Conservation (phyloP, 2,888 invertebrate genomes). For the Spilarctia lutea region DNA sequence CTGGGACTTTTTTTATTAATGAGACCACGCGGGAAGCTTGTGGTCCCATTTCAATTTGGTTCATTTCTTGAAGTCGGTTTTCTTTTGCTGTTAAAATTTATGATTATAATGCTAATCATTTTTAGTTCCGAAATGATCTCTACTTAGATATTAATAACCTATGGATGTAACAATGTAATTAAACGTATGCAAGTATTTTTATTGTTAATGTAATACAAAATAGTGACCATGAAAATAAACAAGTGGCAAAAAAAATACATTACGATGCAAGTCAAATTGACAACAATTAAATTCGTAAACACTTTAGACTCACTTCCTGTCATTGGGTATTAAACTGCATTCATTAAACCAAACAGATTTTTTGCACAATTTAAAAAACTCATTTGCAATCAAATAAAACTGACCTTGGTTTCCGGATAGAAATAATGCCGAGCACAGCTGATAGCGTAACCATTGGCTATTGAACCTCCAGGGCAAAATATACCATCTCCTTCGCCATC, state of each 20-base stretch:
- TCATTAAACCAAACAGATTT: neutral
- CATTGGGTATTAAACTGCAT: neutral
- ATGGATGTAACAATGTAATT: neutral
- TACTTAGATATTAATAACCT: neutral
- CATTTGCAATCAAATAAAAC: constrained; percentile 34
- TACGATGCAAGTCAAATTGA: neutral
- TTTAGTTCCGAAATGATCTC: neutral
- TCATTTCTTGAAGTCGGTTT: no score
- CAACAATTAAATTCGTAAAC: neutral
- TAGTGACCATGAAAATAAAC: neutral
- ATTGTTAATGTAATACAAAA: neutral
- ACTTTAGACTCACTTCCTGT: constrained; percentile 2
- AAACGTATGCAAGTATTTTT: neutral
- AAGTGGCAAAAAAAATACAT: neutral
- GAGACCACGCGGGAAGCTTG: no score
- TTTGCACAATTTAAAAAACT: neutral
- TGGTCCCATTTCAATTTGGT: no score
- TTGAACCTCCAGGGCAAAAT: constrained; percentile 96
- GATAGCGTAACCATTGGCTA: constrained; percentile 96
- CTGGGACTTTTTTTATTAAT: no score
- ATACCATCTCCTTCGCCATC: constrained; percentile 93
- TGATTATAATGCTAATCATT: no score
- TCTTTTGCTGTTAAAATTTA: no score
- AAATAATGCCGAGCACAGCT: constrained; percentile 92
- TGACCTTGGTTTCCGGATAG: constrained; percentile 92